phyloP scores from a whole-genome alignment of 1,140 invertebrate genomes.

The Drosophila pseudoobscura region DNA sequence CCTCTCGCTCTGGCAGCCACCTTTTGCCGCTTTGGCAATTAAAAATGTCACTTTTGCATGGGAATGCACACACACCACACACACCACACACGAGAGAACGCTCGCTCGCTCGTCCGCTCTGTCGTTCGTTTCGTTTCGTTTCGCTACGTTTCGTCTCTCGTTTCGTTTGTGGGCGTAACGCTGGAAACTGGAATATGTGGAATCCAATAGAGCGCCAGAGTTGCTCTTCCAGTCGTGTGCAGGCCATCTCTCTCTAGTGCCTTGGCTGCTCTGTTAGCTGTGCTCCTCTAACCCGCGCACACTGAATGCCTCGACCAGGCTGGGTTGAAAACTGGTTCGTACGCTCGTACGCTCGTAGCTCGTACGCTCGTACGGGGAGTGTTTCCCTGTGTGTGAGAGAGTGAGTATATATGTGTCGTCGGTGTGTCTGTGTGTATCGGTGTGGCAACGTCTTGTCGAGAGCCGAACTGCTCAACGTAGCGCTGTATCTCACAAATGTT shows the following conservation, averaged over 20 bases:
- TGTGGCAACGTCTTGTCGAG: too few relatives aligned
- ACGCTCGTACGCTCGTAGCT: neutral
- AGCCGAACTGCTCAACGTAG: too few relatives aligned
- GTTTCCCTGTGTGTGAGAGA: slow-evolving; percentile 12
- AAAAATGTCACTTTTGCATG: slow-evolving; percentile 79
- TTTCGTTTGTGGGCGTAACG: slow-evolving; percentile 64
- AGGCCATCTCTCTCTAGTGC: slow-evolving; percentile 32
- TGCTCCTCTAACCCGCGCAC: slow-evolving; percentile 22
- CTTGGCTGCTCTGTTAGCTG: neutral
- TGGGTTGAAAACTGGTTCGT: slow-evolving; percentile 66
- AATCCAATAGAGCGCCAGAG: slow-evolving; percentile 75
- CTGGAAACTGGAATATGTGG: slow-evolving; percentile 59
- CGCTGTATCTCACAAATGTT: too few relatives aligned
- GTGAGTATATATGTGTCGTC: slow-evolving; percentile 3
- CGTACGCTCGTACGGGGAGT: slow-evolving; percentile 7
- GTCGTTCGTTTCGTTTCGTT: neutral
- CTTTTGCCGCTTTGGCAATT: slow-evolving; percentile 41
- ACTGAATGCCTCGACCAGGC: slow-evolving; percentile 24
- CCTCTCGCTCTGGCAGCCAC: slow-evolving; percentile 13
- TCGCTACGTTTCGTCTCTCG: neutral
- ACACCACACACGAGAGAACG: too few relatives aligned
- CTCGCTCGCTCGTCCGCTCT: neutral
- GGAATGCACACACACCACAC: slow-evolving; percentile 45
- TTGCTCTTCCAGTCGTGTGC: slow-evolving; percentile 60
- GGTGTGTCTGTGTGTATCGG: too few relatives aligned